A percentile compares a stretch with the other conserved stretches of the same genome.
phyloP scores from a whole-genome alignment of 2,888 invertebrate species.

The Barypeithes pellucidus region DNA sequence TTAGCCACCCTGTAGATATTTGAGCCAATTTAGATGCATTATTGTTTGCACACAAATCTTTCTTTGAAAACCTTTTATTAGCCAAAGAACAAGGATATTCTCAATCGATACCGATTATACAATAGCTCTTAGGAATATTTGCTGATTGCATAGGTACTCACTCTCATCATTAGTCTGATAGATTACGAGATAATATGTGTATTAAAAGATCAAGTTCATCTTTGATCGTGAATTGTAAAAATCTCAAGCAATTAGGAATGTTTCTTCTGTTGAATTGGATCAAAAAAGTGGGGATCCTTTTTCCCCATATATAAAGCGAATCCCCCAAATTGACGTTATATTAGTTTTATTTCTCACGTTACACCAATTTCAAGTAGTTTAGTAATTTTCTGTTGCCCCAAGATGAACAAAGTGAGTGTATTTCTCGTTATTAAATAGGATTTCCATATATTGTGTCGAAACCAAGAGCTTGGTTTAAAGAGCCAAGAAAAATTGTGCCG shows the following conservation, averaged over 20 bases:
- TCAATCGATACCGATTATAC: constrained; percentile 30
- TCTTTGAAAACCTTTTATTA: constrained; percentile 17
- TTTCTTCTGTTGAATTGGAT: constrained; percentile 41
- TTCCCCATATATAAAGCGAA: constrained; percentile 44
- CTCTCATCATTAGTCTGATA: constrained; percentile 15
- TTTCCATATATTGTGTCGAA: no score
- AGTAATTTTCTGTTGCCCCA: background rate
- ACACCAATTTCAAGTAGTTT: constrained; percentile 34
- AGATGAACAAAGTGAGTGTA: constrained; percentile 48
- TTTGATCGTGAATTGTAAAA: constrained; percentile 42
- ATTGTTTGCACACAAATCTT: constrained; percentile 11
- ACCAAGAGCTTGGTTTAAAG: no score
- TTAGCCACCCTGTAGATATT: background rate
- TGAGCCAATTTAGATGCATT: constrained; percentile 7
- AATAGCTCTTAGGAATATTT: constrained; percentile 25
- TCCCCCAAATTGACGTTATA: constrained; percentile 39
- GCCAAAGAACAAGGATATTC: constrained; percentile 24
- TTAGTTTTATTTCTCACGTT: constrained; percentile 49
- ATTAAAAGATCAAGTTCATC: constrained; percentile 53
- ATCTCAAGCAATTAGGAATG: constrained; percentile 42
- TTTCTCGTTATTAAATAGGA: background rate
- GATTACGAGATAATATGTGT: constrained; percentile 29
- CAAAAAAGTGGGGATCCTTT: constrained; percentile 42
- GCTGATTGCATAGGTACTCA: constrained; percentile 20
- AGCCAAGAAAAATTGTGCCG: no score